A percentile compares a stretch with the other conserved stretches of the same genome.
Evolutionary conservation across 2,797 vertebrate genomes (phyloP).

Genomic region (Scyliorhinus canicula): DNA sequence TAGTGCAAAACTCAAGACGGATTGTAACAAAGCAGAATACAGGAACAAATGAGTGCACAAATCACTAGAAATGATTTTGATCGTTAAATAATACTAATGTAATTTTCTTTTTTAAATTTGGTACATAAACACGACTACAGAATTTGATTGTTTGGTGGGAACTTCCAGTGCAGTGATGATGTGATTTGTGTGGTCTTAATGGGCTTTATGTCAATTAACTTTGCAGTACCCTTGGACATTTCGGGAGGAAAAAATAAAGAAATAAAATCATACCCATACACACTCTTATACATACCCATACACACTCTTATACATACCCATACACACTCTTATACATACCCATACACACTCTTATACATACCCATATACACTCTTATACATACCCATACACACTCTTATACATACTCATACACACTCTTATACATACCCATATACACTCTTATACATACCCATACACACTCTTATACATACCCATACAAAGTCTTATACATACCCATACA

Average conservation of each 20-base stretch:
- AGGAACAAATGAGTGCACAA: neutral
- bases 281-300: neutral
- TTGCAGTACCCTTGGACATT: slow-evolving; percentile 1
- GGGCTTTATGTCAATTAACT: neutral
- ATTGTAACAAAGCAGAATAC: neutral
- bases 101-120: neutral
- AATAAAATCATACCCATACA: slow-evolving; percentile 11
- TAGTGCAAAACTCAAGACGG: neutral
- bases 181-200: neutral
- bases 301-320: neutral
- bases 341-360: neutral
- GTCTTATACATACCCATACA: too few species aligned
- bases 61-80: neutral
- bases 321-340: neutral
- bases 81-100: neutral
- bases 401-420: neutral
- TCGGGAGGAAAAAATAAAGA: neutral
- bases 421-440: neutral
- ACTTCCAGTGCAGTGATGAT: neutral
- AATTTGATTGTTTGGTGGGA: neutral
- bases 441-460: too few species aligned
- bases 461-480: too few species aligned
- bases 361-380: neutral
- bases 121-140: neutral
- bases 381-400: neutral